Evolutionary conservation across 1,140 invertebrate species (phyloP).

Genomic region (Drosophila melanica): DNA sequence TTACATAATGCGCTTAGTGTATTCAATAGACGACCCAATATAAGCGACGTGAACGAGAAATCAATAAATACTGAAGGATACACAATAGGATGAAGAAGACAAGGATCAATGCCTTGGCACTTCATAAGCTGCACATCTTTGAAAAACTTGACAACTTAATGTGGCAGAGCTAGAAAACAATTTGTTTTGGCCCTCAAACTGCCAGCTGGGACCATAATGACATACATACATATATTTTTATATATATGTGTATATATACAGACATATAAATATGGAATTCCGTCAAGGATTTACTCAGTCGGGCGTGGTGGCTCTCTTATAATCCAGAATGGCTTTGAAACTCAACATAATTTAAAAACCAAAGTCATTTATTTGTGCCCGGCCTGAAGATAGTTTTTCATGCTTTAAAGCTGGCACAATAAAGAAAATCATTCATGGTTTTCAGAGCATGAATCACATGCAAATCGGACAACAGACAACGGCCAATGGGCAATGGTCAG

Average conservation of each 20-base stretch:
- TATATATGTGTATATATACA: conserved; percentile 42
- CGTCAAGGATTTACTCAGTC: conserved; percentile 64
- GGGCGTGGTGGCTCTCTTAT: conserved; percentile 20
- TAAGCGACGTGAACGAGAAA: not conserved
- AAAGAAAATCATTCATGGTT: conserved; percentile 80
- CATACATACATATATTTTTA: conserved; percentile 72
- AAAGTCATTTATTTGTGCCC: conserved; percentile 68
- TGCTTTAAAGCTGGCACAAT: conserved; percentile 42
- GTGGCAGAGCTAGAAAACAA: conserved; percentile 58
- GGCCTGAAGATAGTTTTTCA: conserved; percentile 43
- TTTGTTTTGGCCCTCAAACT: conserved; percentile 64
- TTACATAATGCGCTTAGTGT: conserved; percentile 23
- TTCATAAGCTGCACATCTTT: conserved; percentile 22
- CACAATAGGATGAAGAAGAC: not conserved
- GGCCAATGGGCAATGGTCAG: conserved; percentile 27
- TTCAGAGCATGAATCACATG: conserved; percentile 82
- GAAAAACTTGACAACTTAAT: conserved; percentile 67
- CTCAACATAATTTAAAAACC: conserved; percentile 36
- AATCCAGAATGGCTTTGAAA: conserved; percentile 28
- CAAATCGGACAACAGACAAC: conserved; percentile 54
- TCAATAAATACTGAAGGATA: conserved; percentile 31
- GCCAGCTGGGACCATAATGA: conserved; percentile 50
- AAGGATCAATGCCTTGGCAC: conserved; percentile 1
- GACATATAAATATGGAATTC: conserved; percentile 68
- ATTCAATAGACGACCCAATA: conserved; percentile 26